Evolutionary conservation across 2,113 vertebrate species (phyloP).

Genomic region (Morone chrysops): DNA sequence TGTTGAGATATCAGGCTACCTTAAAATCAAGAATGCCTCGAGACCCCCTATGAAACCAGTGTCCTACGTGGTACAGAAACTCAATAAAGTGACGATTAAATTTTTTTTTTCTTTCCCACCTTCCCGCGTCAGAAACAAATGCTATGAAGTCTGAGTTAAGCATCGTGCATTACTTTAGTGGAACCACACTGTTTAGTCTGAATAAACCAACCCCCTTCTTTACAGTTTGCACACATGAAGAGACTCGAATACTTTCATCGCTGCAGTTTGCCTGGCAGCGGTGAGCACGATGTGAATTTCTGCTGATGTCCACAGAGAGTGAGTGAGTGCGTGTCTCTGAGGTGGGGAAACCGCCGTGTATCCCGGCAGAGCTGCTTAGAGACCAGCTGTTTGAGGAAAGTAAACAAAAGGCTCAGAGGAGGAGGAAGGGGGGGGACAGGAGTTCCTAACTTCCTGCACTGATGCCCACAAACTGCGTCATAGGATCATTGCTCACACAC

Average conservation of each 20-base stretch:
- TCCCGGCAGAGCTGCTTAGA: constrained; percentile 59
- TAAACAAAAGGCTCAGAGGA: constrained; percentile 70
- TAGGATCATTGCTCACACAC: constrained; percentile 48
- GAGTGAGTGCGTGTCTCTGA: constrained; percentile 6
- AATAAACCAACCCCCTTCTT: not conserved
- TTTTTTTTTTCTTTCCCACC: too few species aligned
- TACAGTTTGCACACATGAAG: not conserved
- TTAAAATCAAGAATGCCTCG: too few species aligned
- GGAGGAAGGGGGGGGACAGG: constrained; percentile 30
- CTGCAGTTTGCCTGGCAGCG: constrained; percentile 23
- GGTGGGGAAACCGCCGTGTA: constrained; percentile 42
- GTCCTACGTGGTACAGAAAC: too few species aligned
- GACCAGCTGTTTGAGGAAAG: constrained; percentile 78
- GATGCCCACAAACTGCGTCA: constrained; percentile 79
- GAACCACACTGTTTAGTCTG: too few species aligned
- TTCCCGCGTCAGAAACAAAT: too few species aligned
- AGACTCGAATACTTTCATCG: not conserved
- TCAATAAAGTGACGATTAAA: too few species aligned
- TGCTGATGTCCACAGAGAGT: constrained; percentile 30
- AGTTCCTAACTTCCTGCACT: constrained; percentile 77
- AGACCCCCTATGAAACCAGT: too few species aligned
- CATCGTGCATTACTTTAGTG: too few species aligned
- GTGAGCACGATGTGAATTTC: not conserved
- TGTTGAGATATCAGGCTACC: too few species aligned
- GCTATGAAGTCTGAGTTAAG: too few species aligned